Base-by-base conservation (phyloP, 2,113 vertebrate species). In the Saimiri boliviensis region DNA sequence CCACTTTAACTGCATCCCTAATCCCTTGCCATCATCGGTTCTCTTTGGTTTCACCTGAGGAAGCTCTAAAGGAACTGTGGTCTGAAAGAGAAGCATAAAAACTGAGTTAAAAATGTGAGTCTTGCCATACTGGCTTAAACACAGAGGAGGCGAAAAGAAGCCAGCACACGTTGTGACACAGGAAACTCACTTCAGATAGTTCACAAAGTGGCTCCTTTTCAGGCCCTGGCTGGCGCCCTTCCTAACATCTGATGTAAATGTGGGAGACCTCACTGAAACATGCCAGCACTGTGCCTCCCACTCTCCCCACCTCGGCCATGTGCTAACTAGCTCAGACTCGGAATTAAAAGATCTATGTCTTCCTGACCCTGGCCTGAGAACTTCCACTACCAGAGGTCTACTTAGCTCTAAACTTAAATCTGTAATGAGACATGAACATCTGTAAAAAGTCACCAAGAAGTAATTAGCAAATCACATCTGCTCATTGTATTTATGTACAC, bases 61-160 rank as follows among this genome's bases (percentile, higher is more conserved):
- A 14, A 99, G 98, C 63, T 99, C 99, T 45, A 96, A 90, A 52
- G 99, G 99, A 42, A 99, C 97, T 6, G 98, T 96, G 23, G 96
- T 98, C 99, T 99, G 97, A n/a, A 94, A 98, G 27, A 47, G 84
- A 74, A 91, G 23, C 73, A 49, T 13, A 47, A 88, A 11, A 21
- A 56, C 6, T 0, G 37, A 80, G 40, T 93, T 88, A 12, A 66
- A 88, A 68, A 66, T 8, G 4, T 1, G 23, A 52, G 35, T 63
- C 60, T 19, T 40, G 47, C 5, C 17, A 2, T 19, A 5, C 12
- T 30, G 30, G 52, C 79, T 25, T 47, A 81, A 42, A 63, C 94
- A 76, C 42, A 47, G 0, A 12, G 56, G 17, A 20, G 23, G 66
- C 16, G 8, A 45, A 84, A 21, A 13, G 56, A 80, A 79, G 7